These are phyloP conservation scores for Chloebia gouldiae DNA, from an alignment of 2,113 vertebrate species.

Conservation along the genomic window DNA sequence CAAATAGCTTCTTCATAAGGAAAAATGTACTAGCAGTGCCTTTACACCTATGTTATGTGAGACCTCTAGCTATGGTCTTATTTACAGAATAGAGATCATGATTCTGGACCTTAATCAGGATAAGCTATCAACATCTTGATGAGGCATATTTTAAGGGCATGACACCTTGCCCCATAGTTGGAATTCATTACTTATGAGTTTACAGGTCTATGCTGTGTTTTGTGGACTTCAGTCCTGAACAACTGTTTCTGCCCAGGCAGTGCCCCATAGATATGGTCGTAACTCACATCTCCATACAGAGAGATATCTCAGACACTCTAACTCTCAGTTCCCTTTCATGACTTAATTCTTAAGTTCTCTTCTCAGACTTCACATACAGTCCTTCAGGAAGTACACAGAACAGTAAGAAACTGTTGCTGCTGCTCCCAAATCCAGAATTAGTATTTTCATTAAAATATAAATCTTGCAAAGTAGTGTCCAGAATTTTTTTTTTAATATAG, in stretches of 20 bases:
- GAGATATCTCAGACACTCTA: neutral
- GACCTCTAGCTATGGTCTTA: neutral
- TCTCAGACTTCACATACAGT: neutral
- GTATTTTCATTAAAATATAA: neutral
- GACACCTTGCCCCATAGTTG: neutral
- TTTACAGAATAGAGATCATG: neutral
- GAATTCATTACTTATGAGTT: neutral
- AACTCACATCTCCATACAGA: neutral
- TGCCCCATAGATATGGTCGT: neutral
- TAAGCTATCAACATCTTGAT: neutral
- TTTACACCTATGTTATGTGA: fast-evolving
- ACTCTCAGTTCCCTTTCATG: neutral
- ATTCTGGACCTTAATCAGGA: neutral
- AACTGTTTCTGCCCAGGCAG: neutral
- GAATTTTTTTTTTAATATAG: neutral
- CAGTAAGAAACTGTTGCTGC: neutral
- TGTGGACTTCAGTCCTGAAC: neutral
- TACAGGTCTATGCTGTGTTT: neutral
- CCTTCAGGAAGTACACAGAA: neutral
- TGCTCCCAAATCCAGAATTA: neutral
- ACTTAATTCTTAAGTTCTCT: neutral
- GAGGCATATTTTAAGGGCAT: neutral
- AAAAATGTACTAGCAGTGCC: neutral
- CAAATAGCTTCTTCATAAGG: neutral
- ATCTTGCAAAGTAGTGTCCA: neutral